Conservation (phyloP, 1,140 invertebrate species). For the Oreohelix idahoensis region DNA sequence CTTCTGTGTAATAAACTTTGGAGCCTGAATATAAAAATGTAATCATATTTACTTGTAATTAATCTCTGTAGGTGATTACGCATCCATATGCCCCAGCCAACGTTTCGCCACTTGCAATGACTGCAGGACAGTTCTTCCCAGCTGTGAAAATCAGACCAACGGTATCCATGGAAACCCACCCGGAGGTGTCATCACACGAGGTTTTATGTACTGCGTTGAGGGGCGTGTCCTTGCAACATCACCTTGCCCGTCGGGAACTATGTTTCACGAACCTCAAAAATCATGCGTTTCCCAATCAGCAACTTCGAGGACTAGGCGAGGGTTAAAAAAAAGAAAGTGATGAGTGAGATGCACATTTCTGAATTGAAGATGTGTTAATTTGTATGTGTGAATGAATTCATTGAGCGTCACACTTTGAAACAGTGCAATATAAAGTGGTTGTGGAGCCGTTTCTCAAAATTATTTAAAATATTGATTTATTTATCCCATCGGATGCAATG, state of each 20-base stretch:
- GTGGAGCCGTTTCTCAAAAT: too few species aligned
- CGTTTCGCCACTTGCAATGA: constrained; percentile 24
- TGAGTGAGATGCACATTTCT: too few species aligned
- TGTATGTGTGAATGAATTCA: too few species aligned
- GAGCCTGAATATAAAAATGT: too few species aligned
- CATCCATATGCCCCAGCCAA: constrained; percentile 32
- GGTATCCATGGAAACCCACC: constrained; percentile 44
- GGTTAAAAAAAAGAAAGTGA: not conserved
- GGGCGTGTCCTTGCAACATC: constrained; percentile 37
- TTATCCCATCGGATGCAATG: too few species aligned
- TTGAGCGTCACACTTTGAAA: too few species aligned
- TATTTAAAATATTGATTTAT: too few species aligned
- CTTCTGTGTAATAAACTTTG: too few species aligned
- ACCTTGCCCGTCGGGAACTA: constrained; percentile 23
- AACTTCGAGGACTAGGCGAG: not conserved
- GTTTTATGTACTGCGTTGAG: constrained; percentile 45
- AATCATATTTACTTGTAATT: too few species aligned
- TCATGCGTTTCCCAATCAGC: constrained; percentile 28
- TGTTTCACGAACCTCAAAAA: constrained; percentile 31
- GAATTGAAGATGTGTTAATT: too few species aligned
- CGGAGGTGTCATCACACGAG: constrained; percentile 3
- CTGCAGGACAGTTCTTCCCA: constrained; percentile 35
- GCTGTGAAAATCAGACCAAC: constrained; percentile 25
- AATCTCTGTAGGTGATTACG: constrained; percentile 37
- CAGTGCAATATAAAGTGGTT: too few species aligned